These are phyloP conservation scores for Atopsyche davidsoni DNA, from an alignment of 1,140 invertebrate genomes.

Conservation along the genomic window DNA sequence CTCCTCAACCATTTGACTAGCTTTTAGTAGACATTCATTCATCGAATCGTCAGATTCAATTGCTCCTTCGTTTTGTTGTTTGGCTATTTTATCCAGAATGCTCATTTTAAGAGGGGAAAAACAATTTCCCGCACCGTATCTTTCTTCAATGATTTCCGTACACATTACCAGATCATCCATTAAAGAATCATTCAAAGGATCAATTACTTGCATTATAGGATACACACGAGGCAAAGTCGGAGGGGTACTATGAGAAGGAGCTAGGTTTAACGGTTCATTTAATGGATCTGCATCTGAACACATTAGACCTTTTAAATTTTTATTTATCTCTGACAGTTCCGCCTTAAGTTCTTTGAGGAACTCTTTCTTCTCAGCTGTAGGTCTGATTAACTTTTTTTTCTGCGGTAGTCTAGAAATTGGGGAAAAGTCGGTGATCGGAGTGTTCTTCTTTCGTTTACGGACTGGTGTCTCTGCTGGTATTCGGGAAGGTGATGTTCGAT, in stretches of 20 bases:
- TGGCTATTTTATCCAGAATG: slow-evolving; percentile 9
- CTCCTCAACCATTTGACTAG: slow-evolving; percentile 43
- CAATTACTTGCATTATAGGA: too few species aligned
- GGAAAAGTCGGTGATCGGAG: slow-evolving; percentile 32
- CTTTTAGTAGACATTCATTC: slow-evolving; percentile 45
- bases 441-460: slow-evolving; percentile 37
- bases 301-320: slow-evolving; percentile 40
- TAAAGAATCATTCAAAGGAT: neutral
- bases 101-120: slow-evolving; percentile 5
- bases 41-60: slow-evolving; percentile 47
- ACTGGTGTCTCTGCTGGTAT: slow-evolving; percentile 39
- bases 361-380: slow-evolving; percentile 37
- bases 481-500: slow-evolving; percentile 28
- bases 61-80: slow-evolving; percentile 30
- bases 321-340: slow-evolving; percentile 35
- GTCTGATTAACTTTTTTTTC: slow-evolving; percentile 35
- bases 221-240: too few species aligned
- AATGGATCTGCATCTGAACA: slow-evolving; percentile 10
- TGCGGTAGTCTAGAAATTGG: slow-evolving; percentile 35
- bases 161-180: neutral
- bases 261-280: too few species aligned
- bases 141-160: too few species aligned
- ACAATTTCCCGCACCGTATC: too few species aligned
- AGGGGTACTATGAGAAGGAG: too few species aligned
- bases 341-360: slow-evolving; percentile 41